A percentile compares a stretch with the other conserved stretches of the same genome.
Evolutionary conservation across 2,888 invertebrate species (phyloP).

Genomic region (Piscicola geometra): DNA sequence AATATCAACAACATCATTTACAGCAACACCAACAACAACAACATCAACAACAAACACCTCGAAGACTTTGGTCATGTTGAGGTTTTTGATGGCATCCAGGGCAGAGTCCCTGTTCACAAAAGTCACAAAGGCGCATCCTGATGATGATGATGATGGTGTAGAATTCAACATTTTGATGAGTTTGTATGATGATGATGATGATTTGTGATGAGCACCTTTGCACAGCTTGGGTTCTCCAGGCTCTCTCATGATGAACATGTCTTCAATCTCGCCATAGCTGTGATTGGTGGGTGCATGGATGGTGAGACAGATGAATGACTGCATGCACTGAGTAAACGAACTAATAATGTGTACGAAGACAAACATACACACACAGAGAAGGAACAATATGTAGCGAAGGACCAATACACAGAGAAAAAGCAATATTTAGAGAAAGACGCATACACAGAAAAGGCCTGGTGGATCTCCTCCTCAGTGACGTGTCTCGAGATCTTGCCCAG

Average conservation of each 20-base stretch:
- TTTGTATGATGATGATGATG: too few relatives aligned
- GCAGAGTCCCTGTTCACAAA: slow-evolving; percentile 95
- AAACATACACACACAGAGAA: too few relatives aligned
- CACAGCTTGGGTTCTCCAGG: slow-evolving; percentile 26
- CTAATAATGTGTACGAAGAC: too few relatives aligned
- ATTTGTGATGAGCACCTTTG: neutral
- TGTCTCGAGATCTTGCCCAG: slow-evolving; percentile 20
- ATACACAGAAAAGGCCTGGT: slow-evolving; percentile 12
- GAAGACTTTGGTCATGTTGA: slow-evolving; percentile 28
- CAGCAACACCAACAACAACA: too few relatives aligned
- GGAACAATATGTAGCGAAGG: neutral
- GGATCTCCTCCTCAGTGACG: slow-evolving; percentile 26
- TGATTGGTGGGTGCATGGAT: too few relatives aligned
- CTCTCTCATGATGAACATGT: slow-evolving; percentile 31
- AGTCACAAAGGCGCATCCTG: slow-evolving; percentile 96
- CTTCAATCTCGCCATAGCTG: slow-evolving; percentile 28
- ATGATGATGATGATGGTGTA: neutral
- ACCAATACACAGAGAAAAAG: neutral
- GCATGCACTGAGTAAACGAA: too few relatives aligned
- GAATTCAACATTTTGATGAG: neutral
- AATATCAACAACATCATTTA: too few relatives aligned
- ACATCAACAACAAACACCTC: too few relatives aligned
- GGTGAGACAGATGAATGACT: too few relatives aligned
- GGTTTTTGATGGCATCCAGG: slow-evolving; percentile 83
- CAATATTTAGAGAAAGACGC: neutral